Percentiles rank a stretch among this genome's conserved stretches.
Evolutionary conservation across 2,797 vertebrate species (phyloP).

Genomic region (Tadarida brasiliensis): DNA sequence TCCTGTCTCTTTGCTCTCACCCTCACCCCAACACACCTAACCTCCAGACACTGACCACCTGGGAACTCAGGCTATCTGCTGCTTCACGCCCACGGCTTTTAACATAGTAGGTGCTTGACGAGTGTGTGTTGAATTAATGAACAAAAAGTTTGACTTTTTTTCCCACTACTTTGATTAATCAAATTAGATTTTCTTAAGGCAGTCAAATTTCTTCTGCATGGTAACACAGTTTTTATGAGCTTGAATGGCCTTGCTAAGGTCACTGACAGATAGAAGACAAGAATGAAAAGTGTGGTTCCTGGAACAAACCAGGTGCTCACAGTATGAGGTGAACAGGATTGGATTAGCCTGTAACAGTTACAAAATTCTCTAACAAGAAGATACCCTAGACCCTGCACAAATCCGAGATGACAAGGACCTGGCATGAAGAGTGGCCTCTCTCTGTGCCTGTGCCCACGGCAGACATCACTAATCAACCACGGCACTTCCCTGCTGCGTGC

Average conservation of each 20-base stretch:
- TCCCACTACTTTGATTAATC: conserved; percentile 29
- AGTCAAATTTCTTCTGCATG: conserved; percentile 20
- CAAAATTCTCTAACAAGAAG: neutral
- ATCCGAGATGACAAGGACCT: neutral
- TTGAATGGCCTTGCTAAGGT: neutral
- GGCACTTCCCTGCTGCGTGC: neutral
- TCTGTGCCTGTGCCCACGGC: neutral
- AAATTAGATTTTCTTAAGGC: conserved; percentile 53
- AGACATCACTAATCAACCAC: conserved; percentile 8
- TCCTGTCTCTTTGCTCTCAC: neutral
- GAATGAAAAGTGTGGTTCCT: neutral
- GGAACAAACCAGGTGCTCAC: neutral
- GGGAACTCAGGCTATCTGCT: neutral
- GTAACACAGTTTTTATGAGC: conserved; percentile 18
- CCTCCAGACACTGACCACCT: neutral
- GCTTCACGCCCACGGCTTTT: neutral
- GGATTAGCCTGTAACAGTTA: neutral
- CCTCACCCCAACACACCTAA: neutral
- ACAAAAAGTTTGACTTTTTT: conserved; percentile 36
- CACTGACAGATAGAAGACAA: neutral
- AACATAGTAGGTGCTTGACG: neutral
- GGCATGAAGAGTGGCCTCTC: neutral
- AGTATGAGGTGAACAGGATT: neutral
- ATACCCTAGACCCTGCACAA: neutral
- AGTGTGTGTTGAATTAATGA: conserved; percentile 17